Evolutionary conservation across 2,113 vertebrate species (phyloP).

Genomic region (Oxyruncus cristatus): DNA sequence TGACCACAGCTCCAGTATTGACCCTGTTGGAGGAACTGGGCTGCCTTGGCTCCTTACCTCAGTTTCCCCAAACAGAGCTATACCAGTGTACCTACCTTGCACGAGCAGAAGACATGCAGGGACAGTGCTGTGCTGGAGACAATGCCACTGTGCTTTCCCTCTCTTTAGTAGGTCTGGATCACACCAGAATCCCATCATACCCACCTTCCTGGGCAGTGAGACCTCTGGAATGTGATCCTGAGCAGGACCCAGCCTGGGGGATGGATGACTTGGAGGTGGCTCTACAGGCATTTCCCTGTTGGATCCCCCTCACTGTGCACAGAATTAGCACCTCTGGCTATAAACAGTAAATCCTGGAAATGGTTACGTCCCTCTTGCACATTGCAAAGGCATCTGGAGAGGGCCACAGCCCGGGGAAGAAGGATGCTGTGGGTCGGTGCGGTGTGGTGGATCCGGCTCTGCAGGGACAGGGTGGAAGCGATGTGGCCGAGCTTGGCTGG

Average conservation of each 20-base stretch:
- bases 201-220: accelerated
- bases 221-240: neutral
- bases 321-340: neutral
- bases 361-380: neutral
- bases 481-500: neutral
- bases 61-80: neutral
- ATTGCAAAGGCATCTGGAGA: neutral
- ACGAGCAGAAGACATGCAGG: neutral
- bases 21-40: neutral
- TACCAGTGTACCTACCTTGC: neutral
- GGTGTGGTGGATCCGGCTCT: accelerated
- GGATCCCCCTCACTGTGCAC: neutral
- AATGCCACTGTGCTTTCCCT: neutral
- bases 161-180: accelerated
- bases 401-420: neutral
- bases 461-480: neutral
- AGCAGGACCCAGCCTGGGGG: neutral
- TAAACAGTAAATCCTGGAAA: neutral
- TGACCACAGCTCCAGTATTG: neutral
- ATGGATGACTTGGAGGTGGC: neutral
- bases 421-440: neutral
- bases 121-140: neutral
- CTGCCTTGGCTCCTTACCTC: neutral
- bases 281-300: neutral
- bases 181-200: neutral